Conservation (phyloP, 2,797 vertebrate species). For the Cyclopterus lumpus region DNA sequence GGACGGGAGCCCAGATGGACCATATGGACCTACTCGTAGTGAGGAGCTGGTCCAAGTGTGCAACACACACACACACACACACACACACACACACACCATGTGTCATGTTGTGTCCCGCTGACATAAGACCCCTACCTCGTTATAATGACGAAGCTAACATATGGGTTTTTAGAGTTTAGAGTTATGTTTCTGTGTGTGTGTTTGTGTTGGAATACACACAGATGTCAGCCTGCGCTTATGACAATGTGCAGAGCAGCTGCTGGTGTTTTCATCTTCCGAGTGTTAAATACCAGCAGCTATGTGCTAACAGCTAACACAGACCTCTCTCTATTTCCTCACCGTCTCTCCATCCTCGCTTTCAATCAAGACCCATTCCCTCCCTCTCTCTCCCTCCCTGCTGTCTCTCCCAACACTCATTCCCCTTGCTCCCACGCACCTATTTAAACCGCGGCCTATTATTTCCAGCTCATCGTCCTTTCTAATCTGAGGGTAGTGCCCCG, state of each 20-base stretch:
- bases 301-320: constrained; percentile 32
- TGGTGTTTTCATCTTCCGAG: constrained; percentile 1
- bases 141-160: constrained; percentile 21
- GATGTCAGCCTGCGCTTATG: constrained; percentile 25
- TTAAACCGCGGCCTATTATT: constrained; percentile 73
- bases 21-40: constrained; percentile 62
- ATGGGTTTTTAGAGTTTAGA: background rate
- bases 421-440: constrained; percentile 61
- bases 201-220: background rate
- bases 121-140: constrained; percentile 29
- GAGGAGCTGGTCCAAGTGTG: constrained; percentile 42
- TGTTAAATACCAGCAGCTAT: constrained; percentile 9
- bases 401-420: constrained; percentile 49
- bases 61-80: background rate
- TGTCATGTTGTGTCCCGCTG: constrained; percentile 23
- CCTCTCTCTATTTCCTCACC: constrained; percentile 9
- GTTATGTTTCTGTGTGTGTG: background rate
- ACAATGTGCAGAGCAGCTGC: constrained; percentile 20
- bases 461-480: constrained; percentile 71
- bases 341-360: constrained; percentile 26
- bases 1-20: constrained; percentile 61
- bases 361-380: constrained; percentile 33
- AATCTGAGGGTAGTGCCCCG: constrained; percentile 69
- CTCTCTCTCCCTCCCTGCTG: background rate
- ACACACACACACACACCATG: constrained; percentile 23